These are phyloP conservation scores for Protophormia terraenovae DNA, from an alignment of 2,888 invertebrate genomes.

Conservation along the genomic window DNA sequence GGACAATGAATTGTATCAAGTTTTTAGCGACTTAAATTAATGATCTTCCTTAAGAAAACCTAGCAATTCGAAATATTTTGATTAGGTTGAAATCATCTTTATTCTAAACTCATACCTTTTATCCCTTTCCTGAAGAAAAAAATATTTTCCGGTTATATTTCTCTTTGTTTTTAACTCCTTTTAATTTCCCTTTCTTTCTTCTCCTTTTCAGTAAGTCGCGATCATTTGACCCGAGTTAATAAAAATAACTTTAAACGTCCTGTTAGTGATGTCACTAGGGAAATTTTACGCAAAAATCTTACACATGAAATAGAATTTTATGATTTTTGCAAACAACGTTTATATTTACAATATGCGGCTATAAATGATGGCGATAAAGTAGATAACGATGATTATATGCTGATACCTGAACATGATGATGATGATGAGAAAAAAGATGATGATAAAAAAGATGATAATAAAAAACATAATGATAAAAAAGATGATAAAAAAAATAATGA, in stretches of 20 bases:
- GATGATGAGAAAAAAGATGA: slow-evolving; percentile 67
- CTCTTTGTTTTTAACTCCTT: not conserved
- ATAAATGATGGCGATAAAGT: slow-evolving; percentile 81
- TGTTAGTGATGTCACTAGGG: slow-evolving; percentile 88
- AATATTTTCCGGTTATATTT: not conserved
- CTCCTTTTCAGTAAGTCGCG: slow-evolving; percentile 73
- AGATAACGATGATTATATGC: slow-evolving; percentile 76
- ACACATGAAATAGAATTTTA: slow-evolving; percentile 95
- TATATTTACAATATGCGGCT: slow-evolving; percentile 90
- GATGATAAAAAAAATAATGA: too few relatives aligned
- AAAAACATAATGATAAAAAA: too few relatives aligned
- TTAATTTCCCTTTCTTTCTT: not conserved
- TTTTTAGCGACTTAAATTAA: too few relatives aligned
- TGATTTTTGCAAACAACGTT: slow-evolving; percentile 92
- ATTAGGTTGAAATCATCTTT: too few relatives aligned
- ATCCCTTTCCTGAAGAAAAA: too few relatives aligned
- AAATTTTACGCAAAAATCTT: slow-evolving; percentile 90
- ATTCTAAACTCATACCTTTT: too few relatives aligned
- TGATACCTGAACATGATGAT: slow-evolving; percentile 73
- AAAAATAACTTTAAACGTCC: slow-evolving; percentile 85
- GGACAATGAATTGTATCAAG: too few relatives aligned
- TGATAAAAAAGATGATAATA: not conserved
- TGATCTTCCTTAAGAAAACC: too few relatives aligned
- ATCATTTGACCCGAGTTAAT: slow-evolving; percentile 83
- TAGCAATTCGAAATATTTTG: too few relatives aligned